Conservation (phyloP, 2,888 invertebrate species). For the Antheraea assamensis region DNA sequence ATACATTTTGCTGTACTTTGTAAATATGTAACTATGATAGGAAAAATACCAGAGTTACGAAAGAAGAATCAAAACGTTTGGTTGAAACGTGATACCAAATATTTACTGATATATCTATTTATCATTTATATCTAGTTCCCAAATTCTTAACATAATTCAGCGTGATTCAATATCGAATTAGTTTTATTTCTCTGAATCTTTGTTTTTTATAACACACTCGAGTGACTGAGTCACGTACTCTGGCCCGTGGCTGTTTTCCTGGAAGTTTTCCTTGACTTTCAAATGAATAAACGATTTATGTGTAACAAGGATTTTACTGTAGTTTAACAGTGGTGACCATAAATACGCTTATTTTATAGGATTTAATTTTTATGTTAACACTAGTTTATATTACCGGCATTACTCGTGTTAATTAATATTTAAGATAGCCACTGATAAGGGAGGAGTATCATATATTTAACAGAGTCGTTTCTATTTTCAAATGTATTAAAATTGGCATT, state of each 20-base stretch:
- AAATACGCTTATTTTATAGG: neutral
- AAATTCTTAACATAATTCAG: neutral
- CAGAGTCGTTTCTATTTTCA: neutral
- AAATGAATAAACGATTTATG: neutral
- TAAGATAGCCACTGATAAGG: neutral
- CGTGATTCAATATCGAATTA: neutral
- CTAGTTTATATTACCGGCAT: neutral
- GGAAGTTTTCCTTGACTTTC: constrained; percentile 18
- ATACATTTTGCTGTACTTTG: too few relatives aligned
- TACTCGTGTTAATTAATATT: neutral
- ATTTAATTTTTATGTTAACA: neutral
- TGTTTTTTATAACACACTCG: neutral
- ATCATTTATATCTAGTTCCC: neutral
- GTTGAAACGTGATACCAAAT: neutral
- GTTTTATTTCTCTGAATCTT: constrained; percentile 2
- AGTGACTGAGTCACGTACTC: constrained; percentile 9
- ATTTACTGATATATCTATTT: neutral
- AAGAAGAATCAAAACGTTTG: neutral
- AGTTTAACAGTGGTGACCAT: neutral
- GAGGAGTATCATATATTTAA: neutral
- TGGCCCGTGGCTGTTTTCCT: neutral
- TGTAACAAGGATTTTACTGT: neutral
- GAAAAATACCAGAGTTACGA: neutral
- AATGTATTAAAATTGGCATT: neutral
- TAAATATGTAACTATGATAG: too few relatives aligned